A percentile compares a stretch with the other conserved stretches of the same genome.
These are phyloP conservation scores for Troides aeacus DNA, from an alignment of 2,888 invertebrate species.

Conservation along the genomic window DNA sequence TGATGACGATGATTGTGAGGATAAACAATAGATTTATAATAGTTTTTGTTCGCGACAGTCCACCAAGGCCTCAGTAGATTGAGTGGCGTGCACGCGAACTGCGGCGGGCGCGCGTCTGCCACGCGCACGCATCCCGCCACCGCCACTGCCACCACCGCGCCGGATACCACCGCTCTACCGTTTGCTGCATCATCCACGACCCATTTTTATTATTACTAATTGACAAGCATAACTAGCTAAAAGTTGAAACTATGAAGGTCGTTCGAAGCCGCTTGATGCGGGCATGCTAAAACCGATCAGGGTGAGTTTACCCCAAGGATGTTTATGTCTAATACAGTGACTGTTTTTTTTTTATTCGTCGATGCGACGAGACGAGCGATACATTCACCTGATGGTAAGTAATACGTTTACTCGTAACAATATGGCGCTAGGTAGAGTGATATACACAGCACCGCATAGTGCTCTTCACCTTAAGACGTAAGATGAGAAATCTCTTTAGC, in stretches of 20 bases:
- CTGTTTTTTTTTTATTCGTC: too few relatives aligned
- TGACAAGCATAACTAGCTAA: background rate
- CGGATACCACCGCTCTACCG: background rate
- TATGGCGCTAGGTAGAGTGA: too few relatives aligned
- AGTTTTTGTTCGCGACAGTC: slow-evolving; percentile 31
- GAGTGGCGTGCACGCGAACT: slow-evolving; percentile 66
- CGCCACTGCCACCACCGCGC: background rate
- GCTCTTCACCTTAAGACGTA: too few relatives aligned
- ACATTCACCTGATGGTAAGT: too few relatives aligned
- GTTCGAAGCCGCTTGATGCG: background rate
- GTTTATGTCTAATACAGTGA: too few relatives aligned
- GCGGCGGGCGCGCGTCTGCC: slow-evolving; percentile 36
- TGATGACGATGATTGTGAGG: too few relatives aligned
- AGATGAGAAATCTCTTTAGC: too few relatives aligned
- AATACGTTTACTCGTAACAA: too few relatives aligned
- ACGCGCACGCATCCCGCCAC: slow-evolving; percentile 40
- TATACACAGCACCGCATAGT: too few relatives aligned
- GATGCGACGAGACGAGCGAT: too few relatives aligned
- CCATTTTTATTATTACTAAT: background rate
- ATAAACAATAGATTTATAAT: background rate
- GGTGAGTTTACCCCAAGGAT: too few relatives aligned
- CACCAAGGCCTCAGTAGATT: slow-evolving; percentile 39
- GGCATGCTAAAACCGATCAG: too few relatives aligned
- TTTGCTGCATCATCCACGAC: background rate
- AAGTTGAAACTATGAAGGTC: background rate